phyloP scores from a whole-genome alignment of 2,888 invertebrate genomes.

The Xylocampa areola region DNA sequence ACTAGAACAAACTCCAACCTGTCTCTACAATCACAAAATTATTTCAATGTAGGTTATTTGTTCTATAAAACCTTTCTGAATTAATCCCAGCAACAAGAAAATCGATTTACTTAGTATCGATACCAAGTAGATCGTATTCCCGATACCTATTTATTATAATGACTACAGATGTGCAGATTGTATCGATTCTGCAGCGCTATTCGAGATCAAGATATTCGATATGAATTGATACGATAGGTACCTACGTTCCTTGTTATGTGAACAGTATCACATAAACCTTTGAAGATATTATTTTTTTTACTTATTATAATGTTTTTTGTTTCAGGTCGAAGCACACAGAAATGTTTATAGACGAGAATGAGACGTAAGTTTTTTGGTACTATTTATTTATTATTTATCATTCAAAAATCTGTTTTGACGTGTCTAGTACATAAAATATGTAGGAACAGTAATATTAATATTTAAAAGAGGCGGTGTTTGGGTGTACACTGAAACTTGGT shows the following conservation, averaged over 20 bases:
- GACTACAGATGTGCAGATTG: conserved; percentile 9
- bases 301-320: conserved; percentile 64
- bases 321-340: conserved; percentile 83
- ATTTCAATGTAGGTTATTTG: neutral
- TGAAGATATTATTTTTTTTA: conserved; percentile 8
- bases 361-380: conserved; percentile 79
- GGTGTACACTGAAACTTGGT: neutral
- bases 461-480: neutral
- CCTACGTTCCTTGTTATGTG: too few relatives aligned
- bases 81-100: conserved; percentile 1
- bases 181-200: conserved; percentile 14
- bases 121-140: conserved; percentile 6
- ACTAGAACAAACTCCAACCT: neutral
- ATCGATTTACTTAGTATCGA: neutral
- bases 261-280: neutral
- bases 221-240: conserved; percentile 8
- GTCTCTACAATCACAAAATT: neutral
- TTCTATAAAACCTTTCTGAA: neutral
- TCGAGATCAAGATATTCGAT: conserved; percentile 6
- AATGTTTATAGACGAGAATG: conserved; percentile 89
- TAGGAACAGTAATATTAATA: too few relatives aligned
- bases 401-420: too few relatives aligned
- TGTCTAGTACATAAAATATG: too few relatives aligned
- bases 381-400: conserved; percentile 2
- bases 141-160: conserved; percentile 14